Conservation (phyloP, 2,888 invertebrate genomes). For the Meandrusa payeni region DNA sequence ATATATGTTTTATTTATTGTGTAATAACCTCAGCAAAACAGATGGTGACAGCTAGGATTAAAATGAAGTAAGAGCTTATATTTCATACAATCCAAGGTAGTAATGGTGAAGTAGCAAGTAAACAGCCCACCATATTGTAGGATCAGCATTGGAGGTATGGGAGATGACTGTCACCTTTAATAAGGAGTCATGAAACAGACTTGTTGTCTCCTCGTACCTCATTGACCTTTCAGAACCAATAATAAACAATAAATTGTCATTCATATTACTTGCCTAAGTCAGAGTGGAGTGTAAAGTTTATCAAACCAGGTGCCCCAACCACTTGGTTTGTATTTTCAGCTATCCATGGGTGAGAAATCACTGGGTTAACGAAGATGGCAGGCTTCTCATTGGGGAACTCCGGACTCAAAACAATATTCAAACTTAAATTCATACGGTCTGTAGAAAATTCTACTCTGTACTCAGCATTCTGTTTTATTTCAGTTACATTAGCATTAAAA, state of each 20-base stretch:
- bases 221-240: too few species aligned
- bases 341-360: constrained; percentile 87
- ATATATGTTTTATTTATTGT: too few species aligned
- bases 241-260: not conserved
- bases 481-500: constrained; percentile 90
- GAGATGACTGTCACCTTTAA: too few species aligned
- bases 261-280: constrained; percentile 72
- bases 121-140: too few species aligned
- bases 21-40: too few species aligned
- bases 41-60: too few species aligned
- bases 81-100: too few species aligned
- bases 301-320: constrained; percentile 86
- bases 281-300: constrained; percentile 89
- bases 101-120: too few species aligned
- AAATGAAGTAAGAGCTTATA: too few species aligned
- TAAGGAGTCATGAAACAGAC: too few species aligned
- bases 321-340: constrained; percentile 84
- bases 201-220: too few species aligned
- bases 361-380: constrained; percentile 83
- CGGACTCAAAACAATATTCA: constrained; percentile 83
- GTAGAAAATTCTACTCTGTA: constrained; percentile 86
- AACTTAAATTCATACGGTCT: constrained; percentile 83
- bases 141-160: too few species aligned
- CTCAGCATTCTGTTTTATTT: constrained; percentile 85
- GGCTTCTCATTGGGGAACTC: constrained; percentile 90